phyloP scores from a whole-genome alignment of 2,797 vertebrate genomes.

The Hafferia zeledoni region DNA sequence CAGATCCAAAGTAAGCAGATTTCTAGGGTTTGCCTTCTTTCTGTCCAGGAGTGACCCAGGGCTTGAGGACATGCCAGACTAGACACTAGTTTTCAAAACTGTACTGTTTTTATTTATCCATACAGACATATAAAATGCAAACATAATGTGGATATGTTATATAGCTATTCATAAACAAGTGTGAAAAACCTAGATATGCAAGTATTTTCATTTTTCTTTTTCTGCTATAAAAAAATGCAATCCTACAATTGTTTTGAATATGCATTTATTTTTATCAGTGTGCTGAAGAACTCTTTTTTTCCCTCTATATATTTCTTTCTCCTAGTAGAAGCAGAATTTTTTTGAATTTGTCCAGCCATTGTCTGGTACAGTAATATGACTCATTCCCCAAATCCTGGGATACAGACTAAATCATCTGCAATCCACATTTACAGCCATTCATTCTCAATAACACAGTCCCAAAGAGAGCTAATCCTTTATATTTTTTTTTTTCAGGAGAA shows the following conservation, averaged over 20 bases:
- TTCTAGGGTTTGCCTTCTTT: background rate
- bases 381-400: slow-evolving; percentile 21
- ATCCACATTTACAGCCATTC: slow-evolving; percentile 46
- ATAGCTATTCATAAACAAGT: background rate
- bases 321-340: background rate
- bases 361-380: slow-evolving; percentile 46
- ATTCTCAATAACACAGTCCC: slow-evolving; percentile 17
- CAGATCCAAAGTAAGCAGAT: background rate
- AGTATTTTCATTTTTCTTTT: background rate
- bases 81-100: background rate
- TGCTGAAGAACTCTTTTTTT: background rate
- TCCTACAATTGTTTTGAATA: slow-evolving; percentile 40
- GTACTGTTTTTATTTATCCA: background rate
- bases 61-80: background rate
- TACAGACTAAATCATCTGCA: slow-evolving; percentile 50
- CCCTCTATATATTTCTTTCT: slow-evolving; percentile 1
- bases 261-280: slow-evolving; percentile 14
- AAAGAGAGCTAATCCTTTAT: background rate
- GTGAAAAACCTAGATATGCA: background rate
- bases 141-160: background rate
- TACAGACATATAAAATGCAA: background rate
- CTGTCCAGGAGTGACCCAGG: background rate
- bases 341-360: slow-evolving; percentile 19
- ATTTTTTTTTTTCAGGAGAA: background rate
- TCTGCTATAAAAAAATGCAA: background rate